Base-by-base conservation (phyloP, 2,888 invertebrate species). In the Pyrrhia umbra region DNA sequence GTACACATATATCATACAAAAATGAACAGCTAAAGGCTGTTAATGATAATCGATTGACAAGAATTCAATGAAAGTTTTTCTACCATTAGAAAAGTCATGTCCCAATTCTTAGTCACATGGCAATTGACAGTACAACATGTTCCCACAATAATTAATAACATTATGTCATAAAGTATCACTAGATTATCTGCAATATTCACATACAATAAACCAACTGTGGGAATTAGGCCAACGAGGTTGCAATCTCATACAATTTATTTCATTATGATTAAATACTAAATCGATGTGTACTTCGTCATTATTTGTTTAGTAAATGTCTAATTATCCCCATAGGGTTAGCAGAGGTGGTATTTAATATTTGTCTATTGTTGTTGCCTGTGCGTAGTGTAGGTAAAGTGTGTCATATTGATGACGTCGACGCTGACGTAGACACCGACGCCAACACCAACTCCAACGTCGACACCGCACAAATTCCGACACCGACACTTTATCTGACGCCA, bases 101-200 rank as follows among this genome's bases (percentile, higher is more conserved):
- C 9, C 61, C 9, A 43, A 60, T 52, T 63, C 16, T 16, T 10
- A 18, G 9, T 8, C 13, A 23, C 21, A 23, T 37, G 47, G 52
- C 15, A 54, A 49, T 49, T 30, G 18, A 9, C 23, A 47, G 43
- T 21, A 21, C n/a, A 39, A 40, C 25, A 45, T 49, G 45, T 58
- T 69, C 68, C 46, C 69, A 74, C 58, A 74, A 20, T 58, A 58
- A 66, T 74, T 69, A 57, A 67, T 74, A 58, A 40, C 42, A 51
- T 40, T 15, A 47, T 50, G 56, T 61, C 56, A 56, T 52, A 56
- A 45, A 55, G 16, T 39, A 49, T 34, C 34, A 34, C 13, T 46
- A 51, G 47, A 40, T n/a, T 56, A 75, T 68, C 34, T 47, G 34
- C 52, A 40, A 52, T 61, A 42, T 75, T 75, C 56, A 25, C 62